A percentile compares a stretch with the other conserved stretches of the same genome.
Conservation (phyloP, 2,888 invertebrate genomes). For the Pinctada fucata region DNA sequence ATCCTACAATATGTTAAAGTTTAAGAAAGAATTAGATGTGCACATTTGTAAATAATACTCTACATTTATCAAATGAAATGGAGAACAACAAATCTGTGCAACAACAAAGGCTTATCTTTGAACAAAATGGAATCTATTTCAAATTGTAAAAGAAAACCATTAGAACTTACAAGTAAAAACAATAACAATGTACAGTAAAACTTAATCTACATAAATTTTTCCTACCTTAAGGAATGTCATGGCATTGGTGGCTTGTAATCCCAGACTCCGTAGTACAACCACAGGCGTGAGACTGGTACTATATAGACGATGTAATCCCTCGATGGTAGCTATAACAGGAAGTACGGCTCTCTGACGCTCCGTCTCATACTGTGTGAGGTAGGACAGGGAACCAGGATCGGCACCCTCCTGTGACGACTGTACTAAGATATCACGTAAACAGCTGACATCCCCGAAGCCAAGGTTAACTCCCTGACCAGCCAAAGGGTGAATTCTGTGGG, state of each 20-base stretch:
- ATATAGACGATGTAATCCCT: slow-evolving; percentile 91
- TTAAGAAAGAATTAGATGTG: too few relatives aligned
- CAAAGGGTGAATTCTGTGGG: slow-evolving; percentile 91
- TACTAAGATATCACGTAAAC: slow-evolving; percentile 85
- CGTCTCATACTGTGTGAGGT: slow-evolving; percentile 90
- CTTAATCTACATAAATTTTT: not conserved
- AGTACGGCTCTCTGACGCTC: slow-evolving; percentile 90
- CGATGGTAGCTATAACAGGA: slow-evolving; percentile 91
- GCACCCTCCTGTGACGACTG: slow-evolving; percentile 86
- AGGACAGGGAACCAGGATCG: slow-evolving; percentile 85
- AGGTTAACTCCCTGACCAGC: slow-evolving; percentile 99
- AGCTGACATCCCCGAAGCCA: slow-evolving; percentile 93
- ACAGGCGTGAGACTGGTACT: slow-evolving; percentile 82
- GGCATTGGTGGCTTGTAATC: slow-evolving; percentile 81
- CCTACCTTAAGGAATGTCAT: slow-evolving; percentile 65
- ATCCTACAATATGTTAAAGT: too few relatives aligned
- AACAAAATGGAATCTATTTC: too few relatives aligned
- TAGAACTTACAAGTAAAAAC: too few relatives aligned
- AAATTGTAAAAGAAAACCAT: too few relatives aligned
- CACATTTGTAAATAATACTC: too few relatives aligned
- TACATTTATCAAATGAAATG: too few relatives aligned
- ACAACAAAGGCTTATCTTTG: too few relatives aligned
- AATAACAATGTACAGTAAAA: too few relatives aligned
- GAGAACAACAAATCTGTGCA: too few relatives aligned
- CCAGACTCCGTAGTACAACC: slow-evolving; percentile 88